A percentile compares a stretch with the other conserved stretches of the same genome.
phyloP scores from a whole-genome alignment of 1,140 invertebrate genomes.

The Micrasema longulum region DNA sequence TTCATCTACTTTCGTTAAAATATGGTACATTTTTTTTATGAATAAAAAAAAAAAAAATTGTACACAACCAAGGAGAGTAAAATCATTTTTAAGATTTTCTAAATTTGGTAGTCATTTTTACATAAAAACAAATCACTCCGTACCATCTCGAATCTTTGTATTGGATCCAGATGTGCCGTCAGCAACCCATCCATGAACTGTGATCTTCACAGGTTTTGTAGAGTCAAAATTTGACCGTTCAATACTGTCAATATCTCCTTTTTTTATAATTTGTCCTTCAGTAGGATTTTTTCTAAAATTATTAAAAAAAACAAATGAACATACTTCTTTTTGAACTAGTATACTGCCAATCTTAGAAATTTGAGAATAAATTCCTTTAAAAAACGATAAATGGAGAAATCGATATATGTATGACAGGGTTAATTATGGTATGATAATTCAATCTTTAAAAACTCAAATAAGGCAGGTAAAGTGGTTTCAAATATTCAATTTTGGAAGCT shows the following conservation, averaged over 20 bases:
- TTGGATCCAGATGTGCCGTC: slow-evolving; percentile 36
- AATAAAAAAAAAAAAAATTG: background rate
- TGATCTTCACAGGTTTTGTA: slow-evolving; percentile 57
- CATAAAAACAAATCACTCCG: background rate
- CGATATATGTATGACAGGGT: too few species aligned
- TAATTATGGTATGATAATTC: too few species aligned
- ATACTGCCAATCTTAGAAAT: too few species aligned
- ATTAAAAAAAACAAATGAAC: background rate
- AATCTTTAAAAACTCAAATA: too few species aligned
- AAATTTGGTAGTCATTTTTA: slow-evolving; percentile 4
- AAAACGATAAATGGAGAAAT: too few species aligned
- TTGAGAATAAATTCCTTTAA: too few species aligned
- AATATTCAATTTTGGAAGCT: too few species aligned
- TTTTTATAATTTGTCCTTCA: slow-evolving; percentile 49
- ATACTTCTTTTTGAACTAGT: too few species aligned
- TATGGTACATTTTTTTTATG: too few species aligned
- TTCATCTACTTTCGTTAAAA: too few species aligned
- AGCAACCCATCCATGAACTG: slow-evolving; percentile 46
- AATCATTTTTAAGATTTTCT: background rate
- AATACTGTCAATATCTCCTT: slow-evolving; percentile 51
- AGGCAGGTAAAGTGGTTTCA: too few species aligned
- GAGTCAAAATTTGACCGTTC: slow-evolving; percentile 59
- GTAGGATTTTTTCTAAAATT: slow-evolving; percentile 45
- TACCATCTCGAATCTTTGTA: slow-evolving; percentile 40
- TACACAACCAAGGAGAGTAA: too few species aligned